phyloP scores from a whole-genome alignment of 2,113 vertebrate species.

The Podocnemis expansa region DNA sequence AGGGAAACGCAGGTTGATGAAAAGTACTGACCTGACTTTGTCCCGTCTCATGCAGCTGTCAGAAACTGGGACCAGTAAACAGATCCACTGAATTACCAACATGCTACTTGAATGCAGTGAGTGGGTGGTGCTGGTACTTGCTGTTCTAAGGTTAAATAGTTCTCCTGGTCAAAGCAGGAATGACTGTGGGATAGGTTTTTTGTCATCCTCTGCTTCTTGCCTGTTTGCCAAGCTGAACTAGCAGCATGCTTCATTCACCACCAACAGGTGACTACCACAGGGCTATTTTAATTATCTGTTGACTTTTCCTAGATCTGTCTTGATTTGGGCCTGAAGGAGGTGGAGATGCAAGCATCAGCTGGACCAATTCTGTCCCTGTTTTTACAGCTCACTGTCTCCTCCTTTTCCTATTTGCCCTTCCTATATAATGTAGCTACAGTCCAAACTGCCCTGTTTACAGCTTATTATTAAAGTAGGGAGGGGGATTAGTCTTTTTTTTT shows the following conservation, averaged over 20 bases:
- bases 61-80: not conserved
- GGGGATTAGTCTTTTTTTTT: not conserved
- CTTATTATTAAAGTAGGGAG: not conserved
- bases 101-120: not conserved
- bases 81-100: not conserved
- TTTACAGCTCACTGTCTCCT: not conserved
- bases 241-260: not conserved
- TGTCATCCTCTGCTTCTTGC: not conserved
- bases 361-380: not conserved
- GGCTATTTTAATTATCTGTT: not conserved
- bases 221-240: not conserved
- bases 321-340: not conserved
- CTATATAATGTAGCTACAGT: not conserved
- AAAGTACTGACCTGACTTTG: not conserved
- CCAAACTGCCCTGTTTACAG: not conserved
- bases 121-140: too few species aligned
- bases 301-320: not conserved
- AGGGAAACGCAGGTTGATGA: not conserved
- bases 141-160: not conserved
- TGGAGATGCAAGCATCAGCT: not conserved
- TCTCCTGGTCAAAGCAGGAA: not conserved
- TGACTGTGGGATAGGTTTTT: too few species aligned
- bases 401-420: slow-evolving; percentile 44
- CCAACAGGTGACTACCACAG: not conserved
- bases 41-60: not conserved